Base-by-base conservation (phyloP, 2,797 vertebrate genomes). In the Fistularia tabacaria region DNA sequence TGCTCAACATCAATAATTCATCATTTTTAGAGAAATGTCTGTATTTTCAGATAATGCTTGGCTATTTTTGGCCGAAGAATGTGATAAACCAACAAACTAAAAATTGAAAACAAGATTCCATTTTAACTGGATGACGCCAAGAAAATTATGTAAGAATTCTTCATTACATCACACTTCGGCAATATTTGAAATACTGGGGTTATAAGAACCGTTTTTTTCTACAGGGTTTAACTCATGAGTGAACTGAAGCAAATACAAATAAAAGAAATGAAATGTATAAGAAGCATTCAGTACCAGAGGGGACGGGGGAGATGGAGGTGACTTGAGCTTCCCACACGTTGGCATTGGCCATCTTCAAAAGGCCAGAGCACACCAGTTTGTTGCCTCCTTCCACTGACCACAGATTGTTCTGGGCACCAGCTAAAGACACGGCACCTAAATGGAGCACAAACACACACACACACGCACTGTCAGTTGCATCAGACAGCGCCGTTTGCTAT, bases 341-440 rank as follows among this genome's bases (percentile, higher is more conserved):
- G 61, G 93, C 94, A 47, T 94, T 97, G 49, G 94, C 93, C 59
- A 93, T 84, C 83, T 94, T 96, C 79, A 99, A 87, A 76, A 99
- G 89, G 7, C 94, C 93, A 0, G 93, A 95, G 69, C 97, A 99
- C 45, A 98, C 92, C 83, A 98, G 82, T 76, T 94, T 98, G 82
- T 99, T 99, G 57, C 97, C 96, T 77, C 97, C 97, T 85, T 99
- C 97, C 59, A 99, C 94, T 0, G 95, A 91, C 97, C 97, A 99
- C 57, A 95, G 90, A 84, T 93, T 96, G 82, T 93, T 92, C 76
- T 99, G 97, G 37, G 93, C 93, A 40, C 96, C 94, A 0, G 93
- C 96, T 74, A 99, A 85, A 0, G 94, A 96, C 87, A 99, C 95
- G 44, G 96, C 96, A 37, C 97, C 97, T 99, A 78, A 44, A 62